Percentiles rank a stretch among this genome's conserved stretches.
These are phyloP conservation scores for Urocynchramus pylzowi DNA, from an alignment of 2,113 vertebrate species.

Conservation along the genomic window DNA sequence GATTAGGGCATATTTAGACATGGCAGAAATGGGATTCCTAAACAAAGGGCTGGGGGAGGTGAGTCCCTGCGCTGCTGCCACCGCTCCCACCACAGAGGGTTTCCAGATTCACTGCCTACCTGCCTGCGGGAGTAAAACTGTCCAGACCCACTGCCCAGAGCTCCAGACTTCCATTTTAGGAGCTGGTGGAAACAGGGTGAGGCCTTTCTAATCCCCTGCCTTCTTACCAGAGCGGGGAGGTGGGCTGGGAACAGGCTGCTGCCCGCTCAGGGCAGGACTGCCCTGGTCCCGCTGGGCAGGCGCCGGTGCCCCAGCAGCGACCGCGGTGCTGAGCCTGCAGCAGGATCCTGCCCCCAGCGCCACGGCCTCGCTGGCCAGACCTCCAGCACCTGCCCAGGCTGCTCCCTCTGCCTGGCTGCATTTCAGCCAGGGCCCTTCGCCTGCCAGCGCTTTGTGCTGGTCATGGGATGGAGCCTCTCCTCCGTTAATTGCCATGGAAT, in stretches of 20 bases:
- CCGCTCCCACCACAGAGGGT: not conserved
- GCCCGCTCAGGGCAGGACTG: not conserved
- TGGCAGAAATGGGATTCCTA: constrained; percentile 31
- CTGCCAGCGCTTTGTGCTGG: not conserved
- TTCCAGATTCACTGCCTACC: constrained; percentile 47
- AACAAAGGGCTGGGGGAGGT: constrained; percentile 21
- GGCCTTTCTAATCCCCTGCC: not conserved
- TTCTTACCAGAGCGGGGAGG: accelerated
- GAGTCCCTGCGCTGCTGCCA: not conserved
- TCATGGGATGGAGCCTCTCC: not conserved
- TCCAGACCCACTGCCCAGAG: not conserved
- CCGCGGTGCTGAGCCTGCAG: accelerated
- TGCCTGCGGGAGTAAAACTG: constrained; percentile 20
- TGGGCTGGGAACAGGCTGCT: not conserved
- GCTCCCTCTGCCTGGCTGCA: accelerated
- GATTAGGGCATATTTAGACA: constrained; percentile 35
- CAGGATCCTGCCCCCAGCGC: not conserved
- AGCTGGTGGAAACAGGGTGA: not conserved
- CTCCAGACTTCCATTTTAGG: constrained; percentile 52
- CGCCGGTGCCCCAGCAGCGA: accelerated
- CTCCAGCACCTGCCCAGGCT: accelerated
- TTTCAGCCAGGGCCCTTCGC: not conserved
- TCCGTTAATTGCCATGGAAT: not conserved
- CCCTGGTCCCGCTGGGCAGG: accelerated
- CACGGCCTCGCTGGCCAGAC: accelerated